Base-by-base conservation (phyloP, 2,888 invertebrate genomes). In the Ctenicera cuprea region DNA sequence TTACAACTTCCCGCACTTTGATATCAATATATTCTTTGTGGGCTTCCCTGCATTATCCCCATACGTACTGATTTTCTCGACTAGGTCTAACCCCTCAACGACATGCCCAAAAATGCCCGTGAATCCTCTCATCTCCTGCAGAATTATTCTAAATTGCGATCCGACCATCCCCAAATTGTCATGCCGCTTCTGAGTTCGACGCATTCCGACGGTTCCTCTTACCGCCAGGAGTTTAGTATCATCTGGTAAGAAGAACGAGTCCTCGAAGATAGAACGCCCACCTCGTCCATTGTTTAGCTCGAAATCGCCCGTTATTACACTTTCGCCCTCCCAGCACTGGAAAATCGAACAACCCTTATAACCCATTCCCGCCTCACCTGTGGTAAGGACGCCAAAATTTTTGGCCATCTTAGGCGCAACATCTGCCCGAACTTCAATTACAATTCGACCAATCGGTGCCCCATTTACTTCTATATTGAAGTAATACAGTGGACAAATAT, bases 101-200 rank as follows among this genome's bases (percentile, higher is more conserved):
- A 95, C 94, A 86, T 92, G 92, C 38, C 93, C 95, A 85, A 95
- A 95, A 78, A 95, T 94, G 48, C 93, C 94, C 4, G 94, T 94
- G 87, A 95, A 95, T 50, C 94, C 94, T 76, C 94, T 90, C 93
- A 94, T 94, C 85, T 95, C 94, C 79, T 94, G 92, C 82, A 95
- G 87, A 80, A 95, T 93, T 77, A 95, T 92, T 77, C 95, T 92
- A 87, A 95, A 95, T 86, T 95, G 95, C 71, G 94, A 94, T 22
- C 94, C 95, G n/a, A 95, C 94, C 89, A 94, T 91, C 62, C 94
- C 94, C 80, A 92, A 88, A 81, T 93, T 93, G 85, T 94, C 94
- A 87, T 94, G 94, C 30, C 94, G 90, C 85, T 93, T 93, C 84
- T 94, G 94, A 71, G 94, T 93, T 52, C 95, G 90, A 11, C 94